Evolutionary conservation across 2,888 invertebrate genomes (phyloP).

Genomic region (Drosophila subsilvestris): DNA sequence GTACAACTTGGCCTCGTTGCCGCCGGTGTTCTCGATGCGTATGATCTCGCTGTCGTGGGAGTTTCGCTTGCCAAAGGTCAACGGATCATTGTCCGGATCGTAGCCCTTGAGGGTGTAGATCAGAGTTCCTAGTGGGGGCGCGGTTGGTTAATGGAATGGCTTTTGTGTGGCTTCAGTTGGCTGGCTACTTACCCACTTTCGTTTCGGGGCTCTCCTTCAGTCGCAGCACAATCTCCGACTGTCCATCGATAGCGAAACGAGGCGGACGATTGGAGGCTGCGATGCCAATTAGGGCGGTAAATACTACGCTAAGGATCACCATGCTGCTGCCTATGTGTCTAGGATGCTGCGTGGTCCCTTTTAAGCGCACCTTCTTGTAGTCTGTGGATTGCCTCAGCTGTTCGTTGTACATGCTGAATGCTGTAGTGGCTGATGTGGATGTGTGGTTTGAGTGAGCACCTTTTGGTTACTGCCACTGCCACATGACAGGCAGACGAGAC

Average conservation of each 20-base stretch:
- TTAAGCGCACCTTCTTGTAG: conserved; percentile 80
- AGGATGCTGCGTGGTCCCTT: conserved; percentile 29
- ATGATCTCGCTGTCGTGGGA: conserved; percentile 93
- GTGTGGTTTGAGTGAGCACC: conserved; percentile 8
- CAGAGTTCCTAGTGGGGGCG: conserved; percentile 87
- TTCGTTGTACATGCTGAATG: conserved; percentile 64
- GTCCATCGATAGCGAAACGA: conserved; percentile 93
- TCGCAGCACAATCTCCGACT: conserved; percentile 95
- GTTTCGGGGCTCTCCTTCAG: conserved; percentile 95
- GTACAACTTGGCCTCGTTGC: conserved; percentile 94
- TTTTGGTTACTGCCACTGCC: conserved; percentile 21
- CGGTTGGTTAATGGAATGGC: not conserved
- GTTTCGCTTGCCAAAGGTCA: conserved; percentile 92
- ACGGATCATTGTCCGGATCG: conserved; percentile 93
- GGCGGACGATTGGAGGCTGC: conserved; percentile 89
- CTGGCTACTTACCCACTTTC: conserved; percentile 89
- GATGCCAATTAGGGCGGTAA: conserved; percentile 56
- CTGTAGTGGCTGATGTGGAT: conserved; percentile 7
- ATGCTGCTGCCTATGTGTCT: conserved; percentile 12
- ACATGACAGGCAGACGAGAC: conserved; percentile 56
- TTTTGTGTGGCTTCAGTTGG: too few species aligned
- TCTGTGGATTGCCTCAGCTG: conserved; percentile 48
- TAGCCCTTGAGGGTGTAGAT: conserved; percentile 92
- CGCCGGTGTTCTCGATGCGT: conserved; percentile 91
- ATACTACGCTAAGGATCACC: conserved; percentile 45